These are phyloP conservation scores for Monopterus albus DNA, from an alignment of 2,113 vertebrate genomes.

Conservation along the genomic window DNA sequence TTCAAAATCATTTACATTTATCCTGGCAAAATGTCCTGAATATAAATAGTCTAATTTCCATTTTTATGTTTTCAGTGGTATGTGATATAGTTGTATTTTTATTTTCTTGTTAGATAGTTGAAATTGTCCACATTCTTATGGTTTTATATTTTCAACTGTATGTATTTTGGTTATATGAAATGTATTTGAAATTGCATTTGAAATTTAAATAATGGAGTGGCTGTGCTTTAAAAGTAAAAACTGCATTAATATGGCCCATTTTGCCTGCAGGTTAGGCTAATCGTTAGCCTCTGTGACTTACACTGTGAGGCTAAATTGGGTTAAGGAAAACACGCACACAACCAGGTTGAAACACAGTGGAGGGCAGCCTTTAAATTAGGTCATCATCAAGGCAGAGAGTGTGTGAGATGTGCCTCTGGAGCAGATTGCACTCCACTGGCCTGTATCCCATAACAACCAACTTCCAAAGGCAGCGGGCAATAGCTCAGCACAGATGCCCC, in stretches of 20 bases:
- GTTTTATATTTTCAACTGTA: neutral
- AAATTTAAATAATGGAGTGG: constrained; percentile 28
- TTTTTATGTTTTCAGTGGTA: neutral
- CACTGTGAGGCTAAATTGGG: constrained; percentile 69
- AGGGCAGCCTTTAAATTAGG: constrained; percentile 76
- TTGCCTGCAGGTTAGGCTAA: constrained; percentile 55
- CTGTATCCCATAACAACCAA: constrained; percentile 70
- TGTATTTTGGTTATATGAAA: no score
- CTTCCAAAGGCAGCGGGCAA: constrained; percentile 64
- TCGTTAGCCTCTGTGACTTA: constrained; percentile 72
- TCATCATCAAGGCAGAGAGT: constrained; percentile 60
- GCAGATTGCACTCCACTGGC: constrained; percentile 53
- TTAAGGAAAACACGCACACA: constrained; percentile 69
- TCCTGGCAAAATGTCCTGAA: neutral
- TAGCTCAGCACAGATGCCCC: constrained; percentile 61
- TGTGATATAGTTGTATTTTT: neutral
- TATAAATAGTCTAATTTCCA: constrained; percentile 6
- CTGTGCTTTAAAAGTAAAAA: constrained; percentile 27
- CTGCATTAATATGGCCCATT: constrained; percentile 41
- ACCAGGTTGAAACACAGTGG: constrained; percentile 66
- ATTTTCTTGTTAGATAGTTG: neutral
- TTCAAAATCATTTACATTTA: constrained; percentile 3
- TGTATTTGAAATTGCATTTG: neutral
- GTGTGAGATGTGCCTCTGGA: constrained; percentile 59
- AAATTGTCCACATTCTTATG: neutral